Percentiles rank a stretch among this genome's conserved stretches.
phyloP scores from a whole-genome alignment of 2,888 invertebrate species.

The Hermodice carunculata region DNA sequence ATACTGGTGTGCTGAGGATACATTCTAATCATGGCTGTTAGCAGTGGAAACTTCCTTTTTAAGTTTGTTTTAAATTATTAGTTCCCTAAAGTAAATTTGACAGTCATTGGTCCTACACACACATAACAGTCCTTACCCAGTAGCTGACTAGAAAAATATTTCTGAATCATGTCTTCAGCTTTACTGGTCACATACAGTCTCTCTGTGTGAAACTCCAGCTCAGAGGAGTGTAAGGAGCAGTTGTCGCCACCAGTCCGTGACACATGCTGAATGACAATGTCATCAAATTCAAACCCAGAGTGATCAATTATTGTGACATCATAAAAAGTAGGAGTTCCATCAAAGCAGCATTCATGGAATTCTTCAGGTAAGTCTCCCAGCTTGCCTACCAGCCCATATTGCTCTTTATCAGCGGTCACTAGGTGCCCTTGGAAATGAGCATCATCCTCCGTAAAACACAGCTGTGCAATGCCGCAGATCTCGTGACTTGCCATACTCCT shows the following conservation, averaged over 20 bases:
- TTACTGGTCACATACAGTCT: constrained; percentile 30
- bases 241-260: constrained; percentile 37
- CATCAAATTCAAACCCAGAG: constrained; percentile 16
- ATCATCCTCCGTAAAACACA: constrained; percentile 21
- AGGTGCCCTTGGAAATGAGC: constrained; percentile 14
- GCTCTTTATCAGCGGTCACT: constrained; percentile 11
- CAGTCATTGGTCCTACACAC: constrained; percentile 39
- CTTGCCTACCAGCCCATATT: constrained; percentile 15
- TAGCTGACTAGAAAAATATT: constrained; percentile 30
- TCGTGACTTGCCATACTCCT: background rate
- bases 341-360: constrained; percentile 35
- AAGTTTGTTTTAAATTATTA: too few species aligned
- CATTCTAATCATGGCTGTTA: too few species aligned
- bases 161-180: constrained; percentile 22
- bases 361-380: constrained; percentile 7
- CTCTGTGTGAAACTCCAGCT: constrained; percentile 35
- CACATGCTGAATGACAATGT: constrained; percentile 25
- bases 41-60: too few species aligned
- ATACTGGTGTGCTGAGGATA: too few species aligned
- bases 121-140: constrained; percentile 23
- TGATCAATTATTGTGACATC: constrained; percentile 24
- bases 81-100: too few species aligned
- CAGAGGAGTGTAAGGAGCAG: constrained; percentile 28
- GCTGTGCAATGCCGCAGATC: constrained; percentile 19
- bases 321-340: constrained; percentile 20